Evolutionary conservation across 2,888 invertebrate species (phyloP).

Genomic region (Tenthredo scrophulariae): DNA sequence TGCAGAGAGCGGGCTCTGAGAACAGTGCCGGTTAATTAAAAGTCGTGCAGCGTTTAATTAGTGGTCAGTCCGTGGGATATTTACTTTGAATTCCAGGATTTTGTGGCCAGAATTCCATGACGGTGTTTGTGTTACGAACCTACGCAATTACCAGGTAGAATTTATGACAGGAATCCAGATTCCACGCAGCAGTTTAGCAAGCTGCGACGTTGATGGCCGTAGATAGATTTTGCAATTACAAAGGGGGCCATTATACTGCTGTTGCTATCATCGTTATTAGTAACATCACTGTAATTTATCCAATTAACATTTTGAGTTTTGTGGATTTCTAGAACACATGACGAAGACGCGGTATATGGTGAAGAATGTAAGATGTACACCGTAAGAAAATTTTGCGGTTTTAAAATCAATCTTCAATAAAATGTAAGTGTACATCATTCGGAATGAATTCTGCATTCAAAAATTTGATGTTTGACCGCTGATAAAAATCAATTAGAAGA

Average conservation of each 20-base stretch:
- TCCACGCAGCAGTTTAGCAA: slow-evolving; percentile 7
- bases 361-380: not conserved
- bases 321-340: not conserved
- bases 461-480: not conserved
- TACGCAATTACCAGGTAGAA: slow-evolving; percentile 23
- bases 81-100: slow-evolving; percentile 38
- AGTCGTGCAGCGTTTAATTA: slow-evolving; percentile 24
- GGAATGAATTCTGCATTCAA: not conserved
- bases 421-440: not conserved
- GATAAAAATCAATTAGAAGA: not conserved
- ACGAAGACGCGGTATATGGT: not conserved
- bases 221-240: not conserved
- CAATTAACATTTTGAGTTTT: not conserved
- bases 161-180: slow-evolving; percentile 35
- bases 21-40: slow-evolving; percentile 38
- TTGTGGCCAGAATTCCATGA: slow-evolving; percentile 23
- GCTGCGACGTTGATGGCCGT: slow-evolving; percentile 10
- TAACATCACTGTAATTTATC: not conserved
- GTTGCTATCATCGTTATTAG: not conserved
- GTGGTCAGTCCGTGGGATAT: slow-evolving; percentile 28
- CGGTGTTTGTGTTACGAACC: not conserved
- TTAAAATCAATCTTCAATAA: not conserved
- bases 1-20: not conserved
- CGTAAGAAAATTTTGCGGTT: not conserved
- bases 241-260: not conserved